These are phyloP conservation scores for Hirtodrosophila cameraria DNA, from an alignment of 2,888 invertebrate species.

Conservation along the genomic window DNA sequence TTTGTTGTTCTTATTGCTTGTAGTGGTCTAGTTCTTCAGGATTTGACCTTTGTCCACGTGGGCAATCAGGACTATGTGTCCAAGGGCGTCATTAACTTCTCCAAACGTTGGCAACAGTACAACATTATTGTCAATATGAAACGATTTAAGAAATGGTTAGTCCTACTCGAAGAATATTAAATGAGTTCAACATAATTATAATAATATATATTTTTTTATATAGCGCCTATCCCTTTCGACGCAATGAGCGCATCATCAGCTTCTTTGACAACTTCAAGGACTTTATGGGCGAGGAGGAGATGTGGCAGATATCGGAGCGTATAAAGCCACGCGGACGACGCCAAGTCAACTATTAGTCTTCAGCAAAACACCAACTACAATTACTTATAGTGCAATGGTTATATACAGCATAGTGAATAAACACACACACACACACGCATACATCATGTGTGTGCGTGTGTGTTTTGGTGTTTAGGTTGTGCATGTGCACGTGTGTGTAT, in stretches of 20 bases:
- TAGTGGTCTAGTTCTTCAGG: slow-evolving; percentile 98
- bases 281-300: slow-evolving; percentile 97
- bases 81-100: slow-evolving; percentile 96
- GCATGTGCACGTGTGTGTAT: slow-evolving; percentile 5
- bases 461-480: neutral
- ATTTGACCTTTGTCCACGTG: slow-evolving; percentile 99
- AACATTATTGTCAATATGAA: slow-evolving; percentile 99
- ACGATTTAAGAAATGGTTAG: slow-evolving; percentile 96
- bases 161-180: too few species aligned
- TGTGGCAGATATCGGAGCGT: slow-evolving; percentile 99
- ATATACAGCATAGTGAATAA: slow-evolving; percentile 4
- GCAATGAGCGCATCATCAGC: slow-evolving; percentile 95
- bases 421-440: slow-evolving; percentile 19
- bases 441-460: slow-evolving; percentile 1
- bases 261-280: slow-evolving; percentile 99
- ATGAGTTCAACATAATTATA: neutral
- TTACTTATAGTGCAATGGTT: slow-evolving; percentile 48
- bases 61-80: slow-evolving; percentile 96
- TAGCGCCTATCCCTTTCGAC: slow-evolving; percentile 96
- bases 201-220: neutral
- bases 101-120: slow-evolving; percentile 99
- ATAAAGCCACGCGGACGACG: slow-evolving; percentile 91
- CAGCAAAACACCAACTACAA: slow-evolving; percentile 41
- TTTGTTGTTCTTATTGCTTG: too few species aligned
- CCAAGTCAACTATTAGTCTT: slow-evolving; percentile 77